phyloP scores from a whole-genome alignment of 2,888 invertebrate genomes.

The Dione vanillae region DNA sequence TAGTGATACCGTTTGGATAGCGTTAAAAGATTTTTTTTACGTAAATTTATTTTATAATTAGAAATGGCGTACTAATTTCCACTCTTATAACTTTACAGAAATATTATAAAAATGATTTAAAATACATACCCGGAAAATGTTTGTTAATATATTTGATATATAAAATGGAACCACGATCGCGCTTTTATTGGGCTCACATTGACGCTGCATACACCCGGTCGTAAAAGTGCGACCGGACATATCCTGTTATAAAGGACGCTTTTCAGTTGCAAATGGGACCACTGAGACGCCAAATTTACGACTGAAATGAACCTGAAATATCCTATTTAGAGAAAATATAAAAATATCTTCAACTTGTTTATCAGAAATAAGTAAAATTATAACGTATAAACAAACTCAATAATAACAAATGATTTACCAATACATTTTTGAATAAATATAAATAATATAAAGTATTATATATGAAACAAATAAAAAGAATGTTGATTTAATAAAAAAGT shows the following conservation, averaged over 20 bases:
- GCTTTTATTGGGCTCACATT: conserved; percentile 39
- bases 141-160: conserved; percentile 25
- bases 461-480: too few species aligned
- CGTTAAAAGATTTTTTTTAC: conserved; percentile 1
- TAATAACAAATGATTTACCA: too few species aligned
- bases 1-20: conserved; percentile 30
- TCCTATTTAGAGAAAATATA: conserved; percentile 63
- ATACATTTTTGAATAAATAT: too few species aligned
- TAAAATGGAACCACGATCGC: conserved; percentile 30
- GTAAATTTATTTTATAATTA: background rate
- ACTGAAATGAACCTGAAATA: conserved; percentile 70
- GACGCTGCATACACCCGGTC: conserved; percentile 56
- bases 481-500: too few species aligned
- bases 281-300: conserved; percentile 66
- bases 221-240: conserved; percentile 75
- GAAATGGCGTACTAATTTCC: background rate
- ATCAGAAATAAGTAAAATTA: background rate
- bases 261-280: conserved; percentile 81
- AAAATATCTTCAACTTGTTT: background rate
- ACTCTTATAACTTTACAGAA: too few species aligned
- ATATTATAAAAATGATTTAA: background rate
- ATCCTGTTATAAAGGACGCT: conserved; percentile 74
- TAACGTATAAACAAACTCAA: background rate
- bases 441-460: background rate
- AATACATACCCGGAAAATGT: conserved; percentile 7